phyloP scores from a whole-genome alignment of 1,140 invertebrate genomes.

The Drosophila repletoides region DNA sequence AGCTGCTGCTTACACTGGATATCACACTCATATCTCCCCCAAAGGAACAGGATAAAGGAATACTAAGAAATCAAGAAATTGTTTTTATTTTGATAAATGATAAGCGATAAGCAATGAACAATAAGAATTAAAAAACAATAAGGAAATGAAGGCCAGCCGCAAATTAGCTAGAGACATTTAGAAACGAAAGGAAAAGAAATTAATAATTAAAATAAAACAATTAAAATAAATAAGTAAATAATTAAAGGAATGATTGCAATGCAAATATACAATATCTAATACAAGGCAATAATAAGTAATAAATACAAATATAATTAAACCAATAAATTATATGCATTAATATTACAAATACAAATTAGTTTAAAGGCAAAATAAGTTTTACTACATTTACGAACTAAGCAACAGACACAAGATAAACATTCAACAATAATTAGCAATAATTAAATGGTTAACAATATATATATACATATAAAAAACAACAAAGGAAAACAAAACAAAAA shows the following conservation, averaged over 20 bases:
- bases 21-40: conserved; percentile 44
- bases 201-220: not conserved
- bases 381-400: not conserved
- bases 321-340: conserved; percentile 15
- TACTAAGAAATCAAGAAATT: too few relatives aligned
- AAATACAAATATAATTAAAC: conserved; percentile 4
- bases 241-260: not conserved
- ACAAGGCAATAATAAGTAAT: conserved; percentile 46
- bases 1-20: conserved; percentile 36
- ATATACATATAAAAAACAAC: not conserved
- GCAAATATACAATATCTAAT: conserved; percentile 27
- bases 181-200: conserved; percentile 15
- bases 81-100: conserved; percentile 19
- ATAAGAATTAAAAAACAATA: conserved; percentile 2
- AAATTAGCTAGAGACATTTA: conserved; percentile 41
- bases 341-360: conserved; percentile 16
- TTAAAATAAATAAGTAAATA: conserved; percentile 9
- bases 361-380: conserved; percentile 17
- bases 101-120: conserved; percentile 39
- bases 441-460: conserved; percentile 53
- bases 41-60: not conserved
- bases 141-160: conserved; percentile 17
- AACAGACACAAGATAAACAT: conserved; percentile 46
- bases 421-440: conserved; percentile 77
- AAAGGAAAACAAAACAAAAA: conserved; percentile 9